Evolutionary conservation across 2,797 vertebrate genomes (phyloP).

Genomic region (Melanotaenia maccullochi): DNA sequence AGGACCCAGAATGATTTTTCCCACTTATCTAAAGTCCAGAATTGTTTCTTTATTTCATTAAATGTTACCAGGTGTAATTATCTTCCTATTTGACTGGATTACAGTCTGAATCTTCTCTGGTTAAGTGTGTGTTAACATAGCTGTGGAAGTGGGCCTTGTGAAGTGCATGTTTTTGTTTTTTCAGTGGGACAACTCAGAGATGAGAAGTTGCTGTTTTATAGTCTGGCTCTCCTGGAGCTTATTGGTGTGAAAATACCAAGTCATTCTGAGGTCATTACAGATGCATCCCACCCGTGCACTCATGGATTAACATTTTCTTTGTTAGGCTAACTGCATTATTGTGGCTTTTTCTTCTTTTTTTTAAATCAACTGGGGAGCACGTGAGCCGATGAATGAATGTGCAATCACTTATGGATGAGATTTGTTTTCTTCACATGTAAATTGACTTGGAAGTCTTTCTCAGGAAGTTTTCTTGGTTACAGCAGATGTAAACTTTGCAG

Average conservation of each 20-base stretch:
- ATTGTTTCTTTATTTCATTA: too few relatives aligned
- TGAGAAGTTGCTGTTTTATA: constrained; percentile 49
- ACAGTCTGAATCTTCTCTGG: too few relatives aligned
- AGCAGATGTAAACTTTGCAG: background rate
- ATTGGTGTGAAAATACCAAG: constrained; percentile 79
- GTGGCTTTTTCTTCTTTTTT: constrained; percentile 36
- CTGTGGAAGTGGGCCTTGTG: constrained; percentile 14
- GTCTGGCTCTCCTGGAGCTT: constrained; percentile 65
- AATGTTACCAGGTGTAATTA: too few relatives aligned
- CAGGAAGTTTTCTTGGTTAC: background rate
- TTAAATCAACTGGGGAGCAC: constrained; percentile 43
- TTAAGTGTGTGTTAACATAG: background rate
- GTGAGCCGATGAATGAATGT: constrained; percentile 46
- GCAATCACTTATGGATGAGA: constrained; percentile 41
- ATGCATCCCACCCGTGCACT: constrained; percentile 79
- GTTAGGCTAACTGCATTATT: constrained; percentile 79
- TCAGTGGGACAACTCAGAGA: constrained; percentile 32
- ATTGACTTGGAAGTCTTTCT: constrained; percentile 4
- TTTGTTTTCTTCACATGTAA: constrained; percentile 57
- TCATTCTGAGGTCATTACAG: constrained; percentile 75
- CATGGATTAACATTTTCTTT: constrained; percentile 78
- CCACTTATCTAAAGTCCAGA: too few relatives aligned
- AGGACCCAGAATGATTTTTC: too few relatives aligned
- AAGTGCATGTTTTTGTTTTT: constrained; percentile 21
- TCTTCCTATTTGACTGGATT: too few relatives aligned